Conservation (phyloP, 2,113 vertebrate species). For the Ceratotherium simum region DNA sequence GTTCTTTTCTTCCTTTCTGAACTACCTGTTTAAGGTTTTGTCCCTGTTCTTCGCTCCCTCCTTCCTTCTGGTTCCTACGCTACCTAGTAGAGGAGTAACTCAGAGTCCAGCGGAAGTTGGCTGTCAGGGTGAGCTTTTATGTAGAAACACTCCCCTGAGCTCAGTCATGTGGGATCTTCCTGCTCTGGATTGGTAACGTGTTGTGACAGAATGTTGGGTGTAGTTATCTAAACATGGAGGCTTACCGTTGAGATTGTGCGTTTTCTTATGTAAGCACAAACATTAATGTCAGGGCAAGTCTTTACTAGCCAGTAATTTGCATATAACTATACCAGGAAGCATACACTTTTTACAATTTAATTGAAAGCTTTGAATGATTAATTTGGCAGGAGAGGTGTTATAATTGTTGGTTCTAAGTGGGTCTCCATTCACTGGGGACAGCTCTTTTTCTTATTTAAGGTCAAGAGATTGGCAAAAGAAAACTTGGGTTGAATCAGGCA, state of each 20-base stretch:
- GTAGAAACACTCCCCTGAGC: too few species aligned
- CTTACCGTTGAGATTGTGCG: background rate
- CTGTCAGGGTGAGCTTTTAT: rapidly evolving
- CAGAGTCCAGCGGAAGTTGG: background rate
- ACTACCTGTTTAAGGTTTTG: background rate
- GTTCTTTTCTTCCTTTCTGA: background rate
- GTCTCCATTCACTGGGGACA: background rate
- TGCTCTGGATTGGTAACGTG: rapidly evolving
- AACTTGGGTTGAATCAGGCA: background rate
- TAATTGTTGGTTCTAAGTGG: background rate
- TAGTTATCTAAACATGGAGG: background rate
- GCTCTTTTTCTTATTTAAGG: background rate
- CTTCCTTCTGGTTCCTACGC: background rate
- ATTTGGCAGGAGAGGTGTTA: background rate
- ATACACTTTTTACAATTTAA: background rate
- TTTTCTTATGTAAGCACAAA: background rate
- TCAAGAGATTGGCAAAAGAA: background rate
- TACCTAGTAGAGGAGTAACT: background rate
- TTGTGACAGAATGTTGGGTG: background rate
- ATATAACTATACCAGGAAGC: background rate
- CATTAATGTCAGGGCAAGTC: background rate
- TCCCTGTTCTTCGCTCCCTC: background rate
- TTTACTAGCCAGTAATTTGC: background rate
- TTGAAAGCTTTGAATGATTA: background rate
- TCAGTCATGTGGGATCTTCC: background rate